These are phyloP conservation scores for Condylura cristata DNA, from an alignment of 2,113 vertebrate species.

Conservation along the genomic window DNA sequence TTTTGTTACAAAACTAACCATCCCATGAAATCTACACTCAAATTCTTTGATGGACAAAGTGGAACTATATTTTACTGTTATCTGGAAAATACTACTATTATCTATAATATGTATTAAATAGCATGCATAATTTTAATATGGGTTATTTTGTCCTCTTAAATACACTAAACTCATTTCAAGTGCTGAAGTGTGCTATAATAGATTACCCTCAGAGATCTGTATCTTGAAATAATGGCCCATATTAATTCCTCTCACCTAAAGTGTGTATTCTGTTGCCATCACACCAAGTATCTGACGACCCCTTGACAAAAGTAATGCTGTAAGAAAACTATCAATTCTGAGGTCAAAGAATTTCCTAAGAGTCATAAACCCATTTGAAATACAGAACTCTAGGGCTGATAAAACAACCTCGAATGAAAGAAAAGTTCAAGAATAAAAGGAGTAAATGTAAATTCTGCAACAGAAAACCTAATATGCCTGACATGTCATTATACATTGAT, in stretches of 20 bases:
- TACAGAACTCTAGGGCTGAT: neutral
- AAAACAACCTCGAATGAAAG: neutral
- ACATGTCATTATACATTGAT: neutral
- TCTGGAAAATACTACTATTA: constrained; percentile 7
- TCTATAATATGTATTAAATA: neutral
- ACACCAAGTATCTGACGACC: neutral
- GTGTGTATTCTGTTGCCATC: neutral
- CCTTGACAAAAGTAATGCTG: neutral
- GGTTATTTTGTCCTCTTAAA: neutral
- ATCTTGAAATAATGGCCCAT: neutral
- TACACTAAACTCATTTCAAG: neutral
- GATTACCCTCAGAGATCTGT: neutral
- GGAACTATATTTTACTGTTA: neutral
- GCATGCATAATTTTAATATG: neutral
- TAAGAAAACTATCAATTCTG: neutral
- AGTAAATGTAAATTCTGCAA: neutral
- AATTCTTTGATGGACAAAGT: constrained; percentile 1
- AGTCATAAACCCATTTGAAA: neutral
- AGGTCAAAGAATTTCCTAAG: neutral
- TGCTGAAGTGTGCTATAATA: neutral
- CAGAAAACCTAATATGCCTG: neutral
- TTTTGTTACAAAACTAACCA: constrained; percentile 9
- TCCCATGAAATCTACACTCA: neutral
- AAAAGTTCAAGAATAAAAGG: neutral
- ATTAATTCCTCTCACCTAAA: constrained; percentile 12